phyloP scores from a whole-genome alignment of 2,113 vertebrate species.

The Indicator indicator region DNA sequence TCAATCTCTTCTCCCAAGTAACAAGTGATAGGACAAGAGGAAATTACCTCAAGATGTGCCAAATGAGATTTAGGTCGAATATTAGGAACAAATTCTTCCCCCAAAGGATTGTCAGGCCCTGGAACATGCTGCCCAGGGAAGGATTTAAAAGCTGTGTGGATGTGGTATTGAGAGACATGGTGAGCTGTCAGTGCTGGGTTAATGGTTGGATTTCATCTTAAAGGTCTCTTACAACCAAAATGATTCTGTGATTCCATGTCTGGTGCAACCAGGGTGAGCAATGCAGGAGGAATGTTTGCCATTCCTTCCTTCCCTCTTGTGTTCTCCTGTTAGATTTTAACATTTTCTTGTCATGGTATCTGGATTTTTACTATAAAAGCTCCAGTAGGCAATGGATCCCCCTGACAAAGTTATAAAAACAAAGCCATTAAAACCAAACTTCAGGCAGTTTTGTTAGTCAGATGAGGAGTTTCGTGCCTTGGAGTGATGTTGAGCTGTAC shows the following conservation, averaged over 20 bases:
- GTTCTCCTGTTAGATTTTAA: neutral
- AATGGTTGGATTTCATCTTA: no score
- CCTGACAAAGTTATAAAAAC: neutral
- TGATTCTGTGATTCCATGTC: neutral
- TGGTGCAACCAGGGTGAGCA: neutral
- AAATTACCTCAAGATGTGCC: no score
- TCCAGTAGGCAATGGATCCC: neutral
- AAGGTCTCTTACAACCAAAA: no score
- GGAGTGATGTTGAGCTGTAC: neutral
- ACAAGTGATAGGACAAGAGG: no score
- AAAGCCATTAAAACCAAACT: neutral
- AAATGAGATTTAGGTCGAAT: no score
- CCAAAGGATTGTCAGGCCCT: no score
- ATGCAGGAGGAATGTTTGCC: neutral
- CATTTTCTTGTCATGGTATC: fast-evolving
- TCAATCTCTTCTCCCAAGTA: no score
- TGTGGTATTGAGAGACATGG: no score
- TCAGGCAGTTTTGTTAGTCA: neutral
- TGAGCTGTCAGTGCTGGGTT: no score
- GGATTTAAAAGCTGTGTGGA: no score
- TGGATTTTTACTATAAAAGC: neutral
- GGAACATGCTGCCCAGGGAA: no score
- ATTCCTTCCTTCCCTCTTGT: neutral
- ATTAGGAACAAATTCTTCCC: no score
- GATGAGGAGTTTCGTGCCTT: neutral